phyloP scores from a whole-genome alignment of 2,113 vertebrate genomes.

The Nibea albiflora region DNA sequence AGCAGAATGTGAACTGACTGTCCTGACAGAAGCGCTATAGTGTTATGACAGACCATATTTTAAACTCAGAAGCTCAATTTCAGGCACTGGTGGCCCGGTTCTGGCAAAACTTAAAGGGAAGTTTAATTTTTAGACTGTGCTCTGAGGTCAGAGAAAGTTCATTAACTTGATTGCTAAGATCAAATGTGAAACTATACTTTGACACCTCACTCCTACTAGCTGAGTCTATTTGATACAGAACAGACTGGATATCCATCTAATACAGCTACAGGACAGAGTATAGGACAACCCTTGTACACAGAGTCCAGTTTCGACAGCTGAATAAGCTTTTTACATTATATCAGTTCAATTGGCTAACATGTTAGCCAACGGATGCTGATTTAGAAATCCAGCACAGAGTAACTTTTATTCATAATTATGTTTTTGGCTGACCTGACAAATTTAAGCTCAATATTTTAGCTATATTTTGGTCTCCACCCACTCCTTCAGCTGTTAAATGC shows the following conservation, averaged over 20 bases:
- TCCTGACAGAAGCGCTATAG: not conserved
- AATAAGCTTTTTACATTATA: no score
- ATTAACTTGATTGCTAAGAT: not conserved
- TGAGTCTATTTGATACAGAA: not conserved
- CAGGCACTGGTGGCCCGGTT: not conserved
- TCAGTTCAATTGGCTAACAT: no score
- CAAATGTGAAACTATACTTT: not conserved
- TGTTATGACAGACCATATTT: slow-evolving; percentile 16
- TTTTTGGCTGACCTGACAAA: no score
- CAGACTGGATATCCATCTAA: not conserved
- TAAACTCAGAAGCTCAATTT: slow-evolving; percentile 6
- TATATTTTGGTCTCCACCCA: not conserved
- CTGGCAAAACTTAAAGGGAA: not conserved
- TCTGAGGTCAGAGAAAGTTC: not conserved
- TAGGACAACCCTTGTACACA: not conserved
- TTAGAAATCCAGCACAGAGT: no score
- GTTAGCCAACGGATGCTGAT: no score
- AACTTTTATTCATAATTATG: no score
- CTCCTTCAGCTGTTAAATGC: not conserved
- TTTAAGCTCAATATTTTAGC: no score
- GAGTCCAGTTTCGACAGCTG: no score
- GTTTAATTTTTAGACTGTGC: not conserved
- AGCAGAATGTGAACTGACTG: not conserved
- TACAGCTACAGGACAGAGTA: not conserved
- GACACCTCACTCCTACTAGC: not conserved